Conservation (phyloP, 2,797 vertebrate species). For the Fratercula arctica region DNA sequence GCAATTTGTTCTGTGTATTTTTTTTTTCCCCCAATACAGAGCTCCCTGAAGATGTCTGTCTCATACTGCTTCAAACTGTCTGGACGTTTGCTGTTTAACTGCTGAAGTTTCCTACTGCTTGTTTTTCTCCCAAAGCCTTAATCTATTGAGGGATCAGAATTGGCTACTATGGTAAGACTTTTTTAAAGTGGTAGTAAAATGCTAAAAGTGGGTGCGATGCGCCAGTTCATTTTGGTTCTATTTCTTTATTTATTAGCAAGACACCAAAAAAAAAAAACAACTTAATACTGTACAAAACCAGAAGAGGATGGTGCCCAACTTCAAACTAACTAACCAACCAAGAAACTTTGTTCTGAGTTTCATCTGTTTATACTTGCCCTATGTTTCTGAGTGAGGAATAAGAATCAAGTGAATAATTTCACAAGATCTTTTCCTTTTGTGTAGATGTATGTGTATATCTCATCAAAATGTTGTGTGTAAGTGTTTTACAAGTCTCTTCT, state of each 20-base stretch:
- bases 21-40: background rate
- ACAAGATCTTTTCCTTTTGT: background rate
- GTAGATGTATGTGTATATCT: background rate
- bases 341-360: background rate
- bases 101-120: slow-evolving; percentile 8
- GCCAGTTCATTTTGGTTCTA: background rate
- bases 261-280: background rate
- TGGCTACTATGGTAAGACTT: slow-evolving; percentile 36
- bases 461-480: background rate
- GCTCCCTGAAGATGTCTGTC: slow-evolving; percentile 35
- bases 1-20: background rate
- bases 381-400: background rate
- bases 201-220: background rate
- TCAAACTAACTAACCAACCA: background rate
- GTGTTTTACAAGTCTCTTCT: background rate
- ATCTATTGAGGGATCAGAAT: background rate
- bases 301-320: background rate
- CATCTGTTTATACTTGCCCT: background rate
- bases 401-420: background rate
- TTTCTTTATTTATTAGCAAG: background rate
- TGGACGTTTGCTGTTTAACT: background rate
- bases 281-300: background rate
- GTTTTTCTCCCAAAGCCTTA: background rate
- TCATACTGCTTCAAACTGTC: background rate
- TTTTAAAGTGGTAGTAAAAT: background rate